Conservation (phyloP, 2,113 vertebrate genomes). For the Synodontis membranacea region DNA sequence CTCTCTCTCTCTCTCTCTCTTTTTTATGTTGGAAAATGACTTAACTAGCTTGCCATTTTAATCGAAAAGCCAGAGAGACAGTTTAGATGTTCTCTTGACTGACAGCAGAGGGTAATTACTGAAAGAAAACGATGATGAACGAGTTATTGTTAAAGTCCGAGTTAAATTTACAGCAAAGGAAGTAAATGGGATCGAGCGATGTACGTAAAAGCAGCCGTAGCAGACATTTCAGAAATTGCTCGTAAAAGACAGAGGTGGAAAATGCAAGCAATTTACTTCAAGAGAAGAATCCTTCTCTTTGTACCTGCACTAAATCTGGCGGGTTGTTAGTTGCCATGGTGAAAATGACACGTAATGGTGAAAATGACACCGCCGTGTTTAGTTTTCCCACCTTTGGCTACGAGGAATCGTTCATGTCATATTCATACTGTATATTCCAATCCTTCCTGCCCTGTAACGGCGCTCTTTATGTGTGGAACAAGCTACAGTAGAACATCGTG, state of each 20-base stretch:
- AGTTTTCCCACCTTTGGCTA: not conserved
- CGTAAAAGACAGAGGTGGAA: not conserved
- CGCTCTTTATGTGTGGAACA: not conserved
- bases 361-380: not conserved
- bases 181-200: not conserved
- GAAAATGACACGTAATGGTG: not conserved
- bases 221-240: not conserved
- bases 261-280: not conserved
- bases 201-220: not conserved
- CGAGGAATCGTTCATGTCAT: not conserved
- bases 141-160: not conserved
- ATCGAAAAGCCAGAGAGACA: not conserved
- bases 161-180: not conserved
- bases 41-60: not conserved
- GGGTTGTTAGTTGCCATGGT: not conserved
- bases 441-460: not conserved
- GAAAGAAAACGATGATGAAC: not conserved
- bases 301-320: not conserved
- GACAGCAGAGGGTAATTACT: conserved; percentile 8
- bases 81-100: not conserved
- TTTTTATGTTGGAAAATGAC: not conserved
- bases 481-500: not conserved
- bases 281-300: not conserved
- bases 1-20: not conserved
- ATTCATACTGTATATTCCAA: not conserved